Evolutionary conservation across 2,888 invertebrate genomes (phyloP).

Genomic region (Myathropa florea): DNA sequence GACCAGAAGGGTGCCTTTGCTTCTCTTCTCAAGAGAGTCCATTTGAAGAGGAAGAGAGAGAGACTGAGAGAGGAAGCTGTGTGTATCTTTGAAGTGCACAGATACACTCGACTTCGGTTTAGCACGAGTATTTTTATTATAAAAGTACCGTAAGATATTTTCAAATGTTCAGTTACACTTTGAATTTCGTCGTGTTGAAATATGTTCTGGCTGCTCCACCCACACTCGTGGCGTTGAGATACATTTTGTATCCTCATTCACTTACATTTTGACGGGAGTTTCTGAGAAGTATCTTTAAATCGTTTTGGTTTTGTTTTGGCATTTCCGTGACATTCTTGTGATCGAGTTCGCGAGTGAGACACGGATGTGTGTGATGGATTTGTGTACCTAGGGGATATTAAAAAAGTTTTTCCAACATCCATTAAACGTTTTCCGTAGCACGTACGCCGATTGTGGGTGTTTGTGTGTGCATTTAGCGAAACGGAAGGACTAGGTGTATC

Average conservation of each 20-base stretch:
- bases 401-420: slow-evolving; percentile 33
- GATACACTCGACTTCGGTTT: slow-evolving; percentile 35
- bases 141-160: slow-evolving; percentile 78
- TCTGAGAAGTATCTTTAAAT: background rate
- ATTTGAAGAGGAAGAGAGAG: slow-evolving; percentile 10
- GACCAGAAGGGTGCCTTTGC: background rate
- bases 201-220: slow-evolving; percentile 38
- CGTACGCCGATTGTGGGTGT: slow-evolving; percentile 20
- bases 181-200: slow-evolving; percentile 78
- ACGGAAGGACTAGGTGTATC: slow-evolving; percentile 33
- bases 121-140: slow-evolving; percentile 68
- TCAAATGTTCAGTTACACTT: slow-evolving; percentile 80
- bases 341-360: slow-evolving; percentile 17
- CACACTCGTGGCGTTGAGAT: slow-evolving; percentile 34
- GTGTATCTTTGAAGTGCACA: slow-evolving; percentile 50
- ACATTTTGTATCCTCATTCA: slow-evolving; percentile 46
- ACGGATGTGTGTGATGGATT: slow-evolving; percentile 22
- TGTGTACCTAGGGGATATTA: slow-evolving; percentile 33
- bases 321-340: background rate
- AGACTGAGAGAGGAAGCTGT: slow-evolving; percentile 57
- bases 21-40: background rate
- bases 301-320: background rate
- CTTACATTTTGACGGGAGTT: background rate
- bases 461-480: slow-evolving; percentile 40
- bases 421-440: slow-evolving; percentile 32